Evolutionary conservation across 2,888 invertebrate species (phyloP), one percentile per base, ranked within the genome.

Genomic region (Coecobrya sp.): DNA sequence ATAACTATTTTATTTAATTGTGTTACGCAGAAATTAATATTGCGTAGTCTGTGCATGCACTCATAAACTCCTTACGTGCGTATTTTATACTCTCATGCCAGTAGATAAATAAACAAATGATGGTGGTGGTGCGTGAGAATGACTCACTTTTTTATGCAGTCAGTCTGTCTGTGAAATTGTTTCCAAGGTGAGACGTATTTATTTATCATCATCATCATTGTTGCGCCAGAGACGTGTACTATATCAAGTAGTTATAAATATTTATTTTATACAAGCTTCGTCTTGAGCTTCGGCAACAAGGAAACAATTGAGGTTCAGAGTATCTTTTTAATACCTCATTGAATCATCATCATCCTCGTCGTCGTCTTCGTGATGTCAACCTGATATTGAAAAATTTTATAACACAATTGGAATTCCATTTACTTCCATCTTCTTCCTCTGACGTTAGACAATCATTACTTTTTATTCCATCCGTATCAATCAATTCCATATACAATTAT

Each of bases 201-300:
- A 62, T 82, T 81, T 36, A 68, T 36, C n/a, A 70, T 70, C 70
- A 5, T 42, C 19, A 13, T 27, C 52, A 52, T 79, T 52, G 25
- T 52, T 79, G 45, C 49, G 52, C 76, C n/a, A n/a, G 11, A 30
- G n/a, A 27, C 30, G 27, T 30, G 3, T 25, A 68, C 19, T 30
- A 45, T 76, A 45, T 68, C 49, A 49, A 13, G 36, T 42, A 76
- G 19, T 19, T 19, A 11, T 19, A 19, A 11, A 11, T 76, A 45
- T 45, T 22, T 27, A 13, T 49, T 49, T n/a, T 79, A 52, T 79
- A 68, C 19, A 49, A 52, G n/a, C 19, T 10, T 11, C 65, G n/a
- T 81, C 68, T 73, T 91, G 87, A 36, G 84, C 91, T 92, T 92
- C 87, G 87, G 91, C 81, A 92, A 92, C 92, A 79, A 85, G 79